Percentiles rank a stretch among this genome's conserved stretches.
phyloP scores from a whole-genome alignment of 2,888 invertebrate genomes.

The Argyra leucocephala region DNA sequence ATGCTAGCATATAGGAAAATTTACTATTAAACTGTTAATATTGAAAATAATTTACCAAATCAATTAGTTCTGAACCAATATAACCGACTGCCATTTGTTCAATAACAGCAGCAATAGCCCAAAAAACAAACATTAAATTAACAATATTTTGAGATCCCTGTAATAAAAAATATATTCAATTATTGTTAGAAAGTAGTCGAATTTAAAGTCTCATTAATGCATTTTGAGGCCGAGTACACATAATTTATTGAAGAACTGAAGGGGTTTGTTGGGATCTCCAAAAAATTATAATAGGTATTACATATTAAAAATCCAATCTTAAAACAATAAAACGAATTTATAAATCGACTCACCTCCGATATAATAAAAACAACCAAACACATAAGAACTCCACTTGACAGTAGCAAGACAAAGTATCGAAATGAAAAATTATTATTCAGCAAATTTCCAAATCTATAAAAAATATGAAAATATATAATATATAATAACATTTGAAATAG shows the following conservation, averaged over 20 bases:
- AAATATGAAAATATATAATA: not conserved
- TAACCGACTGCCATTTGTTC: not conserved
- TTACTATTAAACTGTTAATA: too few species aligned
- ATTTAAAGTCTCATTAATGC: too few species aligned
- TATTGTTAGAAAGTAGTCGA: too few species aligned
- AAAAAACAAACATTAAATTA: not conserved
- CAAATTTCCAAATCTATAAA: not conserved
- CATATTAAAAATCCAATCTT: too few species aligned
- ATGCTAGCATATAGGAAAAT: too few species aligned
- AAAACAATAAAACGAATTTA: too few species aligned
- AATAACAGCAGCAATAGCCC: not conserved
- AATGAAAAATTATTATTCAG: not conserved
- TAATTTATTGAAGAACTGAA: too few species aligned
- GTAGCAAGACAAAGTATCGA: not conserved
- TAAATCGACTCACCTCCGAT: not conserved
- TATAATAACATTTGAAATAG: too few species aligned
- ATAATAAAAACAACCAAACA: not conserved
- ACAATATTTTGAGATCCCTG: not conserved
- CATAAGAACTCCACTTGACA: not conserved
- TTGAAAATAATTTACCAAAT: not conserved
- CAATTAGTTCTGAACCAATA: not conserved
- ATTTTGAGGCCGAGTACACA: too few species aligned
- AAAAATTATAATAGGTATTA: too few species aligned
- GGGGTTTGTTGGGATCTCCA: too few species aligned
- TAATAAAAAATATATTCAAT: not conserved